Evolutionary conservation across 2,113 vertebrate species (phyloP), one percentile per base, ranked within the genome.

Genomic region (Lampris megalopsis): DNA sequence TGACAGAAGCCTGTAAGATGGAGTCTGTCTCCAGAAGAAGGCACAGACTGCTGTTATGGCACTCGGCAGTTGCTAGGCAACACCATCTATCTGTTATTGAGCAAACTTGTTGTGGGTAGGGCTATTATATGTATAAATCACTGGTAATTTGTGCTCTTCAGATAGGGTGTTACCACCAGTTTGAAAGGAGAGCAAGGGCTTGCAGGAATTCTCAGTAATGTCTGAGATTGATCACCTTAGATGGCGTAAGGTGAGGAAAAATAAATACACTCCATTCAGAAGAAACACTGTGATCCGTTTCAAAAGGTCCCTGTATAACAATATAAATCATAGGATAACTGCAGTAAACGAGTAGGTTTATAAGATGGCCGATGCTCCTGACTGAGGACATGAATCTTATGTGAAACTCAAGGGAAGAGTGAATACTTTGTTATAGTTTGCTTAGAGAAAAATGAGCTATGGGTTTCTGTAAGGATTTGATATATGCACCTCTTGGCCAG

Each of bases 1-100:
- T 86, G 77, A 87, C 82, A 90, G 85, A 90, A 88, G 75, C 75
- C 85, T 76, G 85, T 83, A 91, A 94, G 86, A 92, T 91, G 88
- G 86, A 92, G 88, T 84, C 90, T 84, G 86, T 82, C 88, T 92
- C 79, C 87, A 89, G 86, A 77, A 93, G 79, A 87, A 92, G 90
- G 88, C 93, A 90, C 90, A 79, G 87, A 85, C 85, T 40, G 62
- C 90, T 82, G 82, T 90, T 91, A 89, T 86, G 88, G 85, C 77
- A 86, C 89, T 86, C 71, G 50, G 87, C 90, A 92, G 94, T 95
- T 95, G 94, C 94, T 94, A 94, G 83, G 94, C 92, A 94, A 95
- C 93, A 85, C 75, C 83, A 84, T 91, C 76, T 92, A 90, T 93
- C 87, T 83, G 81, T 90, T 94, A 89, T 92, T 91, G 88, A 92